phyloP scores from a whole-genome alignment of 2,888 invertebrate species.

The Microchrysa polita region DNA sequence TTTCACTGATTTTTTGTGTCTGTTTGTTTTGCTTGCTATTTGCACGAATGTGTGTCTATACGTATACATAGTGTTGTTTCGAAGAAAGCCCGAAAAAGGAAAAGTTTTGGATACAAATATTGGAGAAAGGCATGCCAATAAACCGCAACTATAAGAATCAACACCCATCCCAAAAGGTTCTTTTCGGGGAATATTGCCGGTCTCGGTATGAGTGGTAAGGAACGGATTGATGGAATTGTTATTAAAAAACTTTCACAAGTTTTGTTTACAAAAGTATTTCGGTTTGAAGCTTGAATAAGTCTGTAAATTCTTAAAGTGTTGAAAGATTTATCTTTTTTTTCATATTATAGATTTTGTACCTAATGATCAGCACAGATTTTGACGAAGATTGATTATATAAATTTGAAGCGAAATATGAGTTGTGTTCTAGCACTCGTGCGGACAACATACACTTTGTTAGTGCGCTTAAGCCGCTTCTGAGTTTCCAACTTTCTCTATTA shows the following conservation, averaged over 20 bases:
- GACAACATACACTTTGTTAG: too few relatives aligned
- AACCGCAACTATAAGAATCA: slow-evolving; percentile 29
- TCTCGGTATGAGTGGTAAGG: neutral
- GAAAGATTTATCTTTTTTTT: slow-evolving; percentile 31
- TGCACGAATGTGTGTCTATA: slow-evolving; percentile 11
- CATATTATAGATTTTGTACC: too few relatives aligned
- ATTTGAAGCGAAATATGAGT: too few relatives aligned
- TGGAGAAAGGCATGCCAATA: slow-evolving; percentile 16
- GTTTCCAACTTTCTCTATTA: too few relatives aligned
- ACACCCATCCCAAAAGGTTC: slow-evolving; percentile 14
- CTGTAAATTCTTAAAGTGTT: slow-evolving; percentile 15
- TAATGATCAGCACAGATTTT: too few relatives aligned
- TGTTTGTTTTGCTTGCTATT: neutral
- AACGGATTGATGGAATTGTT: slow-evolving; percentile 46
- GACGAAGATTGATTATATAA: too few relatives aligned
- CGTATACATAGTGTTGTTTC: neutral
- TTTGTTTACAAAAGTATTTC: slow-evolving; percentile 38
- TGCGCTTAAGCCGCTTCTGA: too few relatives aligned
- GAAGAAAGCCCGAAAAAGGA: too few relatives aligned
- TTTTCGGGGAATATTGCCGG: neutral
- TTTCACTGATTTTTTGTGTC: slow-evolving; percentile 8
- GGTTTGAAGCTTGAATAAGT: neutral
- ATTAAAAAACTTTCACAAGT: slow-evolving; percentile 49
- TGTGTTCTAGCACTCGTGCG: too few relatives aligned
- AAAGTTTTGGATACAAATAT: slow-evolving; percentile 14